Conservation (phyloP, 2,888 invertebrate genomes). For the Apotomis turbidana region DNA sequence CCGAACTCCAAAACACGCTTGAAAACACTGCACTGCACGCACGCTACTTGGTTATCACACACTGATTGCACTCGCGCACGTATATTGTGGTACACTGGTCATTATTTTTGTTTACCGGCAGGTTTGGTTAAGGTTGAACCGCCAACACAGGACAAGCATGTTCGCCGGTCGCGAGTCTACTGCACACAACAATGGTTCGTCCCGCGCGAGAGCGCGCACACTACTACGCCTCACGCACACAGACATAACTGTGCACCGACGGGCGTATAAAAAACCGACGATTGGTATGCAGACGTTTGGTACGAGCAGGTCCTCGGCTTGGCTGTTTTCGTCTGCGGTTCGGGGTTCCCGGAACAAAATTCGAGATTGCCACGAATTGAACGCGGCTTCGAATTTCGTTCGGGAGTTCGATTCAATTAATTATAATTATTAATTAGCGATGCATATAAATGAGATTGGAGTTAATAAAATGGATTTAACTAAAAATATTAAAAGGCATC, state of each 20-base stretch:
- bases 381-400: constrained; percentile 19
- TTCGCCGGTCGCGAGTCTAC: constrained; percentile 73
- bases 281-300: constrained; percentile 84
- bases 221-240: constrained; percentile 72
- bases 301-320: constrained; percentile 82
- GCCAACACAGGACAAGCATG: constrained; percentile 61
- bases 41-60: constrained; percentile 81
- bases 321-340: constrained; percentile 83
- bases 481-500: neutral
- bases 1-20: constrained; percentile 75
- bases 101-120: constrained; percentile 80
- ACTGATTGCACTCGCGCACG: constrained; percentile 81
- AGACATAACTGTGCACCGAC: constrained; percentile 66
- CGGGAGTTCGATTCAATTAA: constrained; percentile 15
- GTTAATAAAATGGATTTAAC: constrained; percentile 15
- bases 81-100: constrained; percentile 71
- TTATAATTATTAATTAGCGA: constrained; percentile 19
- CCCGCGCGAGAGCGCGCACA: constrained; percentile 53
- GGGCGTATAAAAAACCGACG: constrained; percentile 81
- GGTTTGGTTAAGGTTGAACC: constrained; percentile 61
- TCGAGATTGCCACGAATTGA: constrained; percentile 54
- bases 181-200: constrained; percentile 49
- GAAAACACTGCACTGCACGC: constrained; percentile 77
- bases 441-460: constrained; percentile 17
- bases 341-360: constrained; percentile 69